phyloP scores from a whole-genome alignment of 2,113 vertebrate species.

The sheep (Ovis aries) region ARS-UI_Ramb_v3.0 NC_056059.1:42804501-42805000 shows the following conservation, averaged over 20 bases:
- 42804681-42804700: not conserved
- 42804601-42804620: not conserved
- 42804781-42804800: not conserved
- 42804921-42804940: not conserved
- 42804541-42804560: not conserved
- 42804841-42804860: not conserved
- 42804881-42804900: not conserved
- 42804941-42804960: not conserved
- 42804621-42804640: not conserved
- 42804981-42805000: not conserved
- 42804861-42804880: not conserved
- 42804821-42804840: not conserved
- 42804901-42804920: not conserved
- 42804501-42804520: not conserved
- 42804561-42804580: not conserved
- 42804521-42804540: not conserved
- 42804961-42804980: not conserved
- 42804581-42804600: not conserved
- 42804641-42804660: not conserved
- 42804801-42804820: not conserved
- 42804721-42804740: not conserved
- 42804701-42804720: not conserved
- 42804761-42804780: not conserved
- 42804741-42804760: accelerated
- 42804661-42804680: accelerated